Evolutionary conservation across 2,888 invertebrate genomes (phyloP).

Genomic region (Pseudanteris insignis): DNA sequence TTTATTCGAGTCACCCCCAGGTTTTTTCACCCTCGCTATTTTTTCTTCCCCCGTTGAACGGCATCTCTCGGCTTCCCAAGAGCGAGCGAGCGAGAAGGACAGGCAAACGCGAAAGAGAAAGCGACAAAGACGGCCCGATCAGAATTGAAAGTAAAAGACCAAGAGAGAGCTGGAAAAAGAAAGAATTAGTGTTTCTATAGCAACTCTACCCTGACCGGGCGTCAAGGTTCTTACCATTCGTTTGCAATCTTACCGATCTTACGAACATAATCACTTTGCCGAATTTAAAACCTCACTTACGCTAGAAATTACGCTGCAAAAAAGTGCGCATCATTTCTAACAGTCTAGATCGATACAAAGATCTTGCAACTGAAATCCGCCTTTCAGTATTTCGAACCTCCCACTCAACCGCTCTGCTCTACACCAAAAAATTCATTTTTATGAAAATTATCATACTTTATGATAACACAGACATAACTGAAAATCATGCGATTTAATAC

Average conservation of each 20-base stretch:
- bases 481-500: too few species aligned
- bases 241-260: conserved; percentile 45
- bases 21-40: conserved; percentile 71
- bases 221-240: conserved; percentile 48
- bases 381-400: too few species aligned
- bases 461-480: too few species aligned
- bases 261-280: conserved; percentile 41
- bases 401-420: too few species aligned
- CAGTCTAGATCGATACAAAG: too few species aligned
- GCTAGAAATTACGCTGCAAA: not conserved
- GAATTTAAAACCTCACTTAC: conserved; percentile 16
- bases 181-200: conserved; percentile 74
- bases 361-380: too few species aligned
- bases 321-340: too few species aligned
- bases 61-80: conserved; percentile 50
- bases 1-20: conserved; percentile 74
- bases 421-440: too few species aligned
- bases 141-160: conserved; percentile 36
- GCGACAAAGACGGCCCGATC: conserved; percentile 25
- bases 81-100: conserved; percentile 22
- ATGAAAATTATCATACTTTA: too few species aligned
- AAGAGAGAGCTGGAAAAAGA: conserved; percentile 49
- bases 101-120: conserved; percentile 46
- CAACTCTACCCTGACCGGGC: conserved; percentile 67
- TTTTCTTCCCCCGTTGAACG: conserved; percentile 63